Evolutionary conservation across 2,797 vertebrate species (phyloP), one percentile per base, ranked within the genome.

Genomic region (Lacerta bilineata): DNA sequence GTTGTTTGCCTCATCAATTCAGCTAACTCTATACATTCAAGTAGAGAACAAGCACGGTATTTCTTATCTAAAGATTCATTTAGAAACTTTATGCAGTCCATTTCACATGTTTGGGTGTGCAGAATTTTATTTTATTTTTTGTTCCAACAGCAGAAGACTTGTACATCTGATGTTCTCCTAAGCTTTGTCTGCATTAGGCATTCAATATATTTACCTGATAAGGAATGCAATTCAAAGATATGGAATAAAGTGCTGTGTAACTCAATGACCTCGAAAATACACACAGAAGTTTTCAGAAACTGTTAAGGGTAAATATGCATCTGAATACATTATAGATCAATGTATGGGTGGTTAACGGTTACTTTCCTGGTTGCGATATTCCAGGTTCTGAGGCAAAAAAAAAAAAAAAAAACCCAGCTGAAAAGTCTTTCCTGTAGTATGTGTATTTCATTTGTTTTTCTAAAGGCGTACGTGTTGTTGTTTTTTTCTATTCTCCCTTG

Each of bases 401-500:
- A 41, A 55, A 55, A 55, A 8, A 69, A 27, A 55, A 55, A 55
- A 8, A 69, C 27, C 87, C 89, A 93, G 87, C 91, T 87, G 84
- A 93, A 94, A 92, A 93, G 93, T 87, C 89, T 92, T 94, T 91
- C 91, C 5, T 92, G 93, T 68, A 94, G 91, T 75, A 89, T 82
- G 29, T 92, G 86, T 88, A 91, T 87, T 80, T 89, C 89, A 79
- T 23, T 36, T 93, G 88, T 61, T 77, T 87, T 90, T 89, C 85
- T 87, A 94, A 88, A 94, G 91, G 91, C 85, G 92, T 92, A 81
- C 80, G 23, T 85, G 88, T 91, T 88, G 50, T 50, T 50, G 50
- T 91, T 91, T 29, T 8, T 36, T 90, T 90, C 81, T 98, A 99
- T 93, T 99, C 98, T 90, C 99, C 99, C 94, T 98, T 99, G 93